Evolutionary conservation across 2,113 vertebrate species (phyloP).

Genomic region (Ammodytes marinus): DNA sequence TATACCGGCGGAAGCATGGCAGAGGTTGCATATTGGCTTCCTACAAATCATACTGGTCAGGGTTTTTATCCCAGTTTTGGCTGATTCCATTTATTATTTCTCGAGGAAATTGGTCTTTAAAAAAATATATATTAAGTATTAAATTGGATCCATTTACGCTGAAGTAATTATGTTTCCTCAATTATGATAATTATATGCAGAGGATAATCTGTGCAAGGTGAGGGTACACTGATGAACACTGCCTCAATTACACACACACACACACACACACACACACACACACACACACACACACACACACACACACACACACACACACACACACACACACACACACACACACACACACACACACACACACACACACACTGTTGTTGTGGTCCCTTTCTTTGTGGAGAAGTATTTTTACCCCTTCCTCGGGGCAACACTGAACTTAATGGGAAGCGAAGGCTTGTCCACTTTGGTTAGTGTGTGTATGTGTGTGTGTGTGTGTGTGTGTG

Average conservation of each 20-base stretch:
- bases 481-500: conserved; percentile 56
- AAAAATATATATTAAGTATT: neutral
- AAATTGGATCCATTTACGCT: neutral
- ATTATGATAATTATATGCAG: conserved; percentile 27
- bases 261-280: neutral
- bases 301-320: conserved; percentile 21
- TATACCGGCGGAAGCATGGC: conserved; percentile 14
- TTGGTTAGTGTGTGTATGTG: conserved; percentile 69
- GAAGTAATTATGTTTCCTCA: conserved; percentile 3
- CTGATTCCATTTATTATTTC: neutral
- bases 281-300: conserved; percentile 3
- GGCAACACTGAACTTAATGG: conserved; percentile 79
- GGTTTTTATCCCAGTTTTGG: neutral
- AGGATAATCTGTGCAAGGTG: conserved; percentile 36
- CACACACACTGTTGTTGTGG: conserved; percentile 47
- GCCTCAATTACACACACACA: neutral
- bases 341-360: conserved; percentile 33
- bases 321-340: conserved; percentile 31
- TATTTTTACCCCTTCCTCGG: conserved; percentile 79
- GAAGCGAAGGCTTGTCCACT: conserved; percentile 81
- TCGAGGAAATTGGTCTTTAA: neutral
- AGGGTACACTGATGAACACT: neutral
- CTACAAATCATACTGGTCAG: neutral
- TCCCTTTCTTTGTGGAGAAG: conserved; percentile 46
- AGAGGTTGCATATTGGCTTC: neutral